Base-by-base conservation (phyloP, 2,888 invertebrate species). In the Drosophila kanekoi region DNA sequence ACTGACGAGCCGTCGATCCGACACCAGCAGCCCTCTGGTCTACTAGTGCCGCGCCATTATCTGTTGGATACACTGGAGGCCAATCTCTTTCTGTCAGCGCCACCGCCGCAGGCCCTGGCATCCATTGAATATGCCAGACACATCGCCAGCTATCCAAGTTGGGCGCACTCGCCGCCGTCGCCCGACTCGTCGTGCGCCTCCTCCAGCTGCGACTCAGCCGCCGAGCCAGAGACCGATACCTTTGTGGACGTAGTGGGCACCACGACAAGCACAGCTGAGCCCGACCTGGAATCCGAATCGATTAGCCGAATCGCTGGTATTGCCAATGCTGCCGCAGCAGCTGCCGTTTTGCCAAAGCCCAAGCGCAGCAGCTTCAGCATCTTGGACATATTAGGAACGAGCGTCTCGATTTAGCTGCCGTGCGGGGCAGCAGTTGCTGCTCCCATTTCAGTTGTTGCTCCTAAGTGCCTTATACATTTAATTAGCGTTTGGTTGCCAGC, bases 281-380 rank as follows among this genome's bases (percentile, higher is more conserved):
- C 40, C 33, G 41, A 18, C 14, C 32, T 72, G 62, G 63, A 72
- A 68, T 57, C 72, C 47, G 41, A 72, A 52, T 54, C 73, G 72
- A 72, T 76, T 70, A 76, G 69, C 54, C 60, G 49, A 23, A 66
- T 54, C 38, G 43, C 41, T 32, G 62, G 18, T 23, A 37, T 37
- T 33, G 45, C 54, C 51, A 40, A 23, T 10, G 32, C 18, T 32
- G 64, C 16, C 6, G 56, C 13, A 10, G 53, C 49, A n/a, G 53
- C 53, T 10, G 61, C 63, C 45, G 77, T 66, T 37, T 44, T 66
- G 48, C 71, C 76, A 35, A 84, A 81, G 52, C 81, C 83, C 28
- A 91, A 88, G 78, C 90, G 89, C 59, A 91, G 87, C 73, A 90
- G 88, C 71, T 92, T 92, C 71, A 90, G 91, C 54, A 92, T 92